These are phyloP conservation scores for Callyntrura sp. DNA, from an alignment of 2,888 invertebrate species.

Conservation along the genomic window DNA sequence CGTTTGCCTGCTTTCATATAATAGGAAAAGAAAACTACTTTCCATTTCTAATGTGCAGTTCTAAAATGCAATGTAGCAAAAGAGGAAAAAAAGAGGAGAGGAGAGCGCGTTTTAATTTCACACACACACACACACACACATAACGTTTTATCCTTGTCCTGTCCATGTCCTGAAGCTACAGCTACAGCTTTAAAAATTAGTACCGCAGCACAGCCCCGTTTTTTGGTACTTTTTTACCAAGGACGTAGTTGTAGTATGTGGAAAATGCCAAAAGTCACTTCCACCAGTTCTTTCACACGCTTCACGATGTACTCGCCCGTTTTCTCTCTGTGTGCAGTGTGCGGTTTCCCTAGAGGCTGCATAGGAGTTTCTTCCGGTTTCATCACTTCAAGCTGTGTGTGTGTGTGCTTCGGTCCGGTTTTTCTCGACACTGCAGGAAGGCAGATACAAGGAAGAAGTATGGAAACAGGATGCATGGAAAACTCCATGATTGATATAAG, in stretches of 20 bases:
- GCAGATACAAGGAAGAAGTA: too few relatives aligned
- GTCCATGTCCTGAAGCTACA: too few relatives aligned
- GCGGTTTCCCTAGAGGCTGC: neutral
- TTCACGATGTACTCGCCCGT: neutral
- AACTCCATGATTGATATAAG: too few relatives aligned
- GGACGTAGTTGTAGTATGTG: slow-evolving; percentile 23
- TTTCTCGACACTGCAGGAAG: too few relatives aligned
- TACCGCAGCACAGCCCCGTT: neutral
- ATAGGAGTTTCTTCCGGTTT: slow-evolving; percentile 34
- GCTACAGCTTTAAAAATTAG: too few relatives aligned
- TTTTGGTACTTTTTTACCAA: slow-evolving; percentile 32
- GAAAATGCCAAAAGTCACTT: slow-evolving; percentile 47
- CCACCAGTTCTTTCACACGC: neutral
- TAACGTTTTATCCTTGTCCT: too few relatives aligned
- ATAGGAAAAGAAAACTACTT: neutral
- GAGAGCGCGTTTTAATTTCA: too few relatives aligned
- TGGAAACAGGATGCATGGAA: too few relatives aligned
- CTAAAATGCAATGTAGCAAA: neutral
- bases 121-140: too few relatives aligned
- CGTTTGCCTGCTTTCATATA: neutral
- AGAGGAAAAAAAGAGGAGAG: neutral
- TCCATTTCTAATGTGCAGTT: slow-evolving; percentile 42
- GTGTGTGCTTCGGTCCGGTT: too few relatives aligned
- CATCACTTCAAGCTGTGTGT: slow-evolving; percentile 7
- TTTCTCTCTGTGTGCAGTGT: neutral